These are phyloP conservation scores for Elanus axillaris DNA, from an alignment of 2,113 vertebrate genomes.

Conservation along the genomic window DNA sequence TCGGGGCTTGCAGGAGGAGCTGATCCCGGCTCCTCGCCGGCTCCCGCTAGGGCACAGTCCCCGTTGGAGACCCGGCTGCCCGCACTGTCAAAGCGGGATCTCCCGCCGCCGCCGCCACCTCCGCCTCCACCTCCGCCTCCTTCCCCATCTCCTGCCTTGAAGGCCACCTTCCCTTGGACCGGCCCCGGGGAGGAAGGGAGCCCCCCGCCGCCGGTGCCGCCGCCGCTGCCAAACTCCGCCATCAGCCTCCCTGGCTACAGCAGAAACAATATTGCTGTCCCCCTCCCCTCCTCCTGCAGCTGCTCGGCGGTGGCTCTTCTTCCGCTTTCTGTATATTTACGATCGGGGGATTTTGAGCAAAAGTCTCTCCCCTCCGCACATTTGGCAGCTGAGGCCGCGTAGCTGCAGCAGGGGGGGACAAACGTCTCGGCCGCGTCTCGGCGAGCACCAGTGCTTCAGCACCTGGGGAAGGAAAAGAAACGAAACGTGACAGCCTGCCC, in stretches of 20 bases:
- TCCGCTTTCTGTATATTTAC: conserved; percentile 58
- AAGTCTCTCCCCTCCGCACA: conserved; percentile 18
- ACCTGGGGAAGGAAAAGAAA: conserved; percentile 52
- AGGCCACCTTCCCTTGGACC: conserved; percentile 62
- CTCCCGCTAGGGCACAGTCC: conserved; percentile 76
- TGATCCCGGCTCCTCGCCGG: conserved; percentile 66
- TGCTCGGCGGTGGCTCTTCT: conserved; percentile 43
- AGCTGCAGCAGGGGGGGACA: background rate
- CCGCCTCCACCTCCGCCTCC: conserved; percentile 56
- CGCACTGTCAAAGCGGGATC: conserved; percentile 67
- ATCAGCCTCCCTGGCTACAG: conserved; percentile 65
- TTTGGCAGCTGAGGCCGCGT: background rate
- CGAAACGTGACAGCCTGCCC: conserved; percentile 33
- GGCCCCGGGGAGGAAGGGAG: conserved; percentile 68
- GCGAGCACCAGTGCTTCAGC: conserved; percentile 15
- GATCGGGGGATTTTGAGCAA: background rate
- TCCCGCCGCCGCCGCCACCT: conserved; percentile 65
- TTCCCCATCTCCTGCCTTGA: conserved; percentile 71
- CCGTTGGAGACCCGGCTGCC: conserved; percentile 84
- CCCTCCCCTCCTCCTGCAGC: conserved; percentile 48
- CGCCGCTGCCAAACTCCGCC: conserved; percentile 72
- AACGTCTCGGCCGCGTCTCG: background rate
- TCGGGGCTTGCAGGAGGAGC: conserved; percentile 72
- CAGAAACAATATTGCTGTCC: conserved; percentile 51
- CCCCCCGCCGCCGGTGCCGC: conserved; percentile 60